Evolutionary conservation across 2,888 invertebrate species (phyloP).

Genomic region (Epinotia nisella): DNA sequence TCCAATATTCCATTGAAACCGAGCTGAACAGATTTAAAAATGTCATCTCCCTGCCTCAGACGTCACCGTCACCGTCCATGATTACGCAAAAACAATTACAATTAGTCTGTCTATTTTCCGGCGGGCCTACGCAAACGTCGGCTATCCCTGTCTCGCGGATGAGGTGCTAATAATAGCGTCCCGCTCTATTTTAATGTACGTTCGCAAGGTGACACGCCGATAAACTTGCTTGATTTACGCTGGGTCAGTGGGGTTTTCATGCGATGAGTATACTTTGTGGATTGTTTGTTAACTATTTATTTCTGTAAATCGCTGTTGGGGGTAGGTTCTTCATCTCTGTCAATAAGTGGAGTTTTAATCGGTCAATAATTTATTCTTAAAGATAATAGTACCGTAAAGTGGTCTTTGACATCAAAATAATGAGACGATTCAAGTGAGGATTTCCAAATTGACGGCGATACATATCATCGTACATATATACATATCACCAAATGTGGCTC

Average conservation of each 20-base stretch:
- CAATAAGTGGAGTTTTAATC: background rate
- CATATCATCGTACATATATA: too few relatives aligned
- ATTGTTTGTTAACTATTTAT: conserved; percentile 4
- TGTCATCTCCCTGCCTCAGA: background rate
- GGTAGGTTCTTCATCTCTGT: background rate
- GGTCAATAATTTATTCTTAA: too few relatives aligned
- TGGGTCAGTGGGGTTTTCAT: conserved; percentile 44
- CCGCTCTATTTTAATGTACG: conserved; percentile 62
- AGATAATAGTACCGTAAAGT: background rate
- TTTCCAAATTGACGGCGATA: background rate
- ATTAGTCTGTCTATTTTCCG: conserved; percentile 39
- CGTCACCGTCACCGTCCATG: conserved; percentile 28
- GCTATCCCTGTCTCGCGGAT: conserved; percentile 52
- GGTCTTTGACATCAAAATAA: background rate
- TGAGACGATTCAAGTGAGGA: background rate
- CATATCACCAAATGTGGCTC: background rate
- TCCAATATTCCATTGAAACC: background rate
- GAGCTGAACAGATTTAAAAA: conserved; percentile 16
- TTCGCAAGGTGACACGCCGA: conserved; percentile 66
- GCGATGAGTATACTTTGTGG: conserved; percentile 14
- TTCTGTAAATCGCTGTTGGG: background rate
- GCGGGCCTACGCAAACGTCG: conserved; percentile 40
- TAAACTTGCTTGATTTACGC: conserved; percentile 56
- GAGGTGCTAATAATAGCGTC: conserved; percentile 60
- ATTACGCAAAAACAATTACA: conserved; percentile 36